Evolutionary conservation across 2,797 vertebrate genomes (phyloP).

Genomic region (Onychomys leucogaster): DNA sequence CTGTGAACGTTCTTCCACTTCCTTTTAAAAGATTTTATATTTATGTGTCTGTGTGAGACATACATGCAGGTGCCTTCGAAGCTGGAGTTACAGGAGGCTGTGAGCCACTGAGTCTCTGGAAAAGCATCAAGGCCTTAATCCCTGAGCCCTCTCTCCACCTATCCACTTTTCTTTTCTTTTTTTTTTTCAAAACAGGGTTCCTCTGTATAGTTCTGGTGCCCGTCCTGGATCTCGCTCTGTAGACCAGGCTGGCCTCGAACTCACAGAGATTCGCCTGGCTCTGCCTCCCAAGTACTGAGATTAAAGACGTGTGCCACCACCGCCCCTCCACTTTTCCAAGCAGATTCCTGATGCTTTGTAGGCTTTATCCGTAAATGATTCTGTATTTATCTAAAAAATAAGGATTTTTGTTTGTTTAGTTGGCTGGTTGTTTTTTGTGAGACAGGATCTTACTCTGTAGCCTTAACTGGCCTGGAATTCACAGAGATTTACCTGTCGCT

Average conservation of each 20-base stretch:
- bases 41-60: neutral
- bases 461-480: neutral
- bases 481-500: neutral
- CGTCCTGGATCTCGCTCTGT: too few relatives aligned
- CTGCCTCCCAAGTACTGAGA: too few relatives aligned
- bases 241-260: too few relatives aligned
- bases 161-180: neutral
- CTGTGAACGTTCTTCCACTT: neutral
- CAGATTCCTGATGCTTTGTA: neutral
- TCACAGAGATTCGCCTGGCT: too few relatives aligned
- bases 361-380: neutral
- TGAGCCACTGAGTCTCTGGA: neutral
- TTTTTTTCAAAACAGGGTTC: too few relatives aligned
- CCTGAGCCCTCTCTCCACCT: neutral
- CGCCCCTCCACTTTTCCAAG: neutral
- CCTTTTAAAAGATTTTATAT: neutral
- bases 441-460: neutral
- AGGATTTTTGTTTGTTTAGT: neutral
- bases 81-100: neutral
- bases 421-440: neutral
- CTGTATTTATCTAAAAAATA: neutral
- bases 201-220: too few relatives aligned
- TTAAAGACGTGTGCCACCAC: too few relatives aligned
- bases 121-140: neutral
- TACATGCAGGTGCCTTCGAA: neutral